These are phyloP conservation scores for Aselliscus stoliczkanus DNA, from an alignment of 2,797 vertebrate genomes.

Conservation along the genomic window DNA sequence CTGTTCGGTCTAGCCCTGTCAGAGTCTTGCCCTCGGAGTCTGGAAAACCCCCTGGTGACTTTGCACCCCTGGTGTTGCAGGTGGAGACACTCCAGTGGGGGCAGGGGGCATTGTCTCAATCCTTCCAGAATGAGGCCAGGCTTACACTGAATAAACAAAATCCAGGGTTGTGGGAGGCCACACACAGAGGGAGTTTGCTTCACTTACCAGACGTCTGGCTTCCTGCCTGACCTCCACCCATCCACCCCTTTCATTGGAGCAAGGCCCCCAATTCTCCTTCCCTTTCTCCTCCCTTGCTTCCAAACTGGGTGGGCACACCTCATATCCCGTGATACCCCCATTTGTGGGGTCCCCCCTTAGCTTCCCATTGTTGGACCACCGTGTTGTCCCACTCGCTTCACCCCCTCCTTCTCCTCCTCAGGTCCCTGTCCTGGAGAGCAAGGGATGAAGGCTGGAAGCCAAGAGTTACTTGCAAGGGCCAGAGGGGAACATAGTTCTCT, in stretches of 20 bases:
- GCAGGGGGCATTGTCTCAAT: rapidly evolving
- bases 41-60: rapidly evolving
- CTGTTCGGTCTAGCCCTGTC: too few relatives aligned
- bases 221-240: background rate
- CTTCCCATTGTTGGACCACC: background rate
- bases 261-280: background rate
- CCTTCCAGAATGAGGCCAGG: background rate
- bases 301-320: background rate
- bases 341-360: background rate
- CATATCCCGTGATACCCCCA: rapidly evolving
- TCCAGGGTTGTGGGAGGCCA: background rate
- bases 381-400: rapidly evolving
- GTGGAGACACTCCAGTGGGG: background rate
- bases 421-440: background rate
- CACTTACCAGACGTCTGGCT: background rate
- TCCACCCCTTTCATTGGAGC: background rate
- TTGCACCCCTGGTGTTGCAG: background rate
- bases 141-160: background rate
- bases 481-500: rapidly evolving
- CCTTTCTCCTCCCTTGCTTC: rapidly evolving
- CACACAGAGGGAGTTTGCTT: background rate
- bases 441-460: background rate
- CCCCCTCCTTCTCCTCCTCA: background rate
- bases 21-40: background rate
- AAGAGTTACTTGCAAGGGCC: background rate